phyloP scores from a whole-genome alignment of 1,140 invertebrate genomes.

The Xylocopa sonorina region DNA sequence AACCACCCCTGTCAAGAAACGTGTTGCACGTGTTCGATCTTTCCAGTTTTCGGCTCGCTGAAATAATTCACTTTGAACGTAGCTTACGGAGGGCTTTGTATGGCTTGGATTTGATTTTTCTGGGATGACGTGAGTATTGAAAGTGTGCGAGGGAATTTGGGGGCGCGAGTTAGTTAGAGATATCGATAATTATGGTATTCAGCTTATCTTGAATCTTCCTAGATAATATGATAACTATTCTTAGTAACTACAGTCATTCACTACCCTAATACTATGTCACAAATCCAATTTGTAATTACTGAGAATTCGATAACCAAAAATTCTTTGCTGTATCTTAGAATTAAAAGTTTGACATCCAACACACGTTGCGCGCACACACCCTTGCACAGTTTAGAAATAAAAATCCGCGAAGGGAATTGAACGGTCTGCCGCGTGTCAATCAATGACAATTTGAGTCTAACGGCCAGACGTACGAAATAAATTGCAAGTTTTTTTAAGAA shows the following conservation, averaged over 20 bases:
- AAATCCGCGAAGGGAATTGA: neutral
- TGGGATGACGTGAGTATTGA: neutral
- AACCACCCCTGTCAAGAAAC: neutral
- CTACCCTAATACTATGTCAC: too few species aligned
- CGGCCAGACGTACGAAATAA: neutral
- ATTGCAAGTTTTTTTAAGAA: neutral
- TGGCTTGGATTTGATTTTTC: neutral
- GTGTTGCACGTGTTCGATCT: conserved; percentile 1
- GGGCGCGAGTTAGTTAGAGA: too few species aligned
- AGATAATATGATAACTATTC: too few species aligned
- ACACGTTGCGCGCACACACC: too few species aligned
- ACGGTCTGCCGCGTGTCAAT: neutral
- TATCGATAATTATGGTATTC: too few species aligned
- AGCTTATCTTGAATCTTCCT: too few species aligned
- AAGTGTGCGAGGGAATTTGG: too few species aligned
- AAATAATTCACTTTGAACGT: conserved; percentile 8
- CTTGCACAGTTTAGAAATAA: neutral
- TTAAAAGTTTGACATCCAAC: too few species aligned
- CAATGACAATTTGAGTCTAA: neutral
- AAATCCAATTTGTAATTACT: too few species aligned
- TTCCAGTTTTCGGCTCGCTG: neutral
- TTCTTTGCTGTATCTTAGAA: too few species aligned
- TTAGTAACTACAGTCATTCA: too few species aligned
- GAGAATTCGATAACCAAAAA: too few species aligned
- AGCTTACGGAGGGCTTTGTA: neutral